These are phyloP conservation scores for Diceros bicornis DNA, from an alignment of 2,797 vertebrate genomes.

Conservation along the genomic window DNA sequence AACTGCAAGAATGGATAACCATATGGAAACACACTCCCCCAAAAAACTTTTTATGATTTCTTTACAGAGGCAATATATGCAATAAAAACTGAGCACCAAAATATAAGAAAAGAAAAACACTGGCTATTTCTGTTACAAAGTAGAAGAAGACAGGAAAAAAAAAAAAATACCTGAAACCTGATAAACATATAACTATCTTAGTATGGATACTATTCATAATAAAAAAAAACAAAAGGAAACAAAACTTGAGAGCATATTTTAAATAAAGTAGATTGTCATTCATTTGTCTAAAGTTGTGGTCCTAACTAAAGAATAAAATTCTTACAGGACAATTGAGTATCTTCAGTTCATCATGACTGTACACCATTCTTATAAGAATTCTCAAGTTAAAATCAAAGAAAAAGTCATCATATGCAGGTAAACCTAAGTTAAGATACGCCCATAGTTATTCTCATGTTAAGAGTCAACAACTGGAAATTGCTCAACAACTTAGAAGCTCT, in stretches of 20 bases:
- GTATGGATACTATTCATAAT: neutral
- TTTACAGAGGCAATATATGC: neutral
- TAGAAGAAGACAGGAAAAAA: neutral
- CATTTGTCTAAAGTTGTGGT: neutral
- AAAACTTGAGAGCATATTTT: constrained; percentile 9
- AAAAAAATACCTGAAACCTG: neutral
- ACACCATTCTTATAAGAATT: neutral
- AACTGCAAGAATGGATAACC: neutral
- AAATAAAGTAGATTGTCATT: neutral
- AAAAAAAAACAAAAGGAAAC: neutral
- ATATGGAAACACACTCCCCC: neutral
- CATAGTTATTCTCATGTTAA: neutral
- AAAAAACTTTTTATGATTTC: neutral
- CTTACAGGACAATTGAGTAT: neutral
- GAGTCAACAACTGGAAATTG: neutral
- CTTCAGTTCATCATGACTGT: neutral
- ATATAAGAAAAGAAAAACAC: neutral
- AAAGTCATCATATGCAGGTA: neutral
- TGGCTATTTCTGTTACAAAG: constrained; percentile 30
- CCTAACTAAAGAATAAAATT: neutral
- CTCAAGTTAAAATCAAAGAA: constrained; percentile 46
- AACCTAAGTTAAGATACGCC: neutral
- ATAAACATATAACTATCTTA: constrained; percentile 21
- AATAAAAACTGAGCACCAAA: constrained; percentile 32
- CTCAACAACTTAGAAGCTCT: neutral